These are phyloP conservation scores for Solenopsis fugax DNA, from an alignment of 1,140 invertebrate species.

Conservation along the genomic window DNA sequence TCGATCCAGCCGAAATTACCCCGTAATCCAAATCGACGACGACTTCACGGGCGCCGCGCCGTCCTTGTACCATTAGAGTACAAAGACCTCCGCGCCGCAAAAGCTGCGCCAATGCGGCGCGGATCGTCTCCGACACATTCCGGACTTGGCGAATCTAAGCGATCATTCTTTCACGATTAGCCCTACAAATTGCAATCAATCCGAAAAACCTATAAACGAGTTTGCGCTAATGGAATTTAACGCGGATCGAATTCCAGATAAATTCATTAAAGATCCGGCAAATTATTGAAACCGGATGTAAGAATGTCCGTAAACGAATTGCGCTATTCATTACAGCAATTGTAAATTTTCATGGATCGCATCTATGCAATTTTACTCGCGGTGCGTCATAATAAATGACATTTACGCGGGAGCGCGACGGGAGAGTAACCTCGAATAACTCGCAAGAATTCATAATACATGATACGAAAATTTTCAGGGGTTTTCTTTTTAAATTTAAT, in stretches of 20 bases:
- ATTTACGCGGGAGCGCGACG: too few relatives aligned
- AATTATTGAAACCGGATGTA: conserved; percentile 32
- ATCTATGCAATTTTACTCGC: background rate
- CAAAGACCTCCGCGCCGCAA: conserved; percentile 33
- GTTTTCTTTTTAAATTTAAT: background rate
- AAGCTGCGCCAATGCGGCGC: too few relatives aligned
- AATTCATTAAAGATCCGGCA: conserved; percentile 10
- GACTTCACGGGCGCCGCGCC: conserved; percentile 30
- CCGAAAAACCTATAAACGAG: conserved; percentile 34
- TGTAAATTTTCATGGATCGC: background rate
- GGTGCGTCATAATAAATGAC: background rate
- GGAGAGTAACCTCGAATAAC: background rate
- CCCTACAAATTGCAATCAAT: conserved; percentile 20
- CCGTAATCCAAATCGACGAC: conserved; percentile 50
- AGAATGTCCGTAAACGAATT: background rate
- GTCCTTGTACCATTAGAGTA: conserved; percentile 54
- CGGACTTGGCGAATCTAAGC: background rate
- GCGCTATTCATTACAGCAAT: background rate
- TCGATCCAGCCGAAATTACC: conserved; percentile 54
- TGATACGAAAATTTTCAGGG: background rate
- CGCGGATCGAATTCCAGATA: conserved; percentile 12
- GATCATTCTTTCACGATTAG: conserved; percentile 33
- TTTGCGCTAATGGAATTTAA: conserved; percentile 27
- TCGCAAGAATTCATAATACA: background rate
- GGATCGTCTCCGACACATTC: background rate